Evolutionary conservation across 1,140 invertebrate species (phyloP).

Genomic region (Grapholita molesta): DNA sequence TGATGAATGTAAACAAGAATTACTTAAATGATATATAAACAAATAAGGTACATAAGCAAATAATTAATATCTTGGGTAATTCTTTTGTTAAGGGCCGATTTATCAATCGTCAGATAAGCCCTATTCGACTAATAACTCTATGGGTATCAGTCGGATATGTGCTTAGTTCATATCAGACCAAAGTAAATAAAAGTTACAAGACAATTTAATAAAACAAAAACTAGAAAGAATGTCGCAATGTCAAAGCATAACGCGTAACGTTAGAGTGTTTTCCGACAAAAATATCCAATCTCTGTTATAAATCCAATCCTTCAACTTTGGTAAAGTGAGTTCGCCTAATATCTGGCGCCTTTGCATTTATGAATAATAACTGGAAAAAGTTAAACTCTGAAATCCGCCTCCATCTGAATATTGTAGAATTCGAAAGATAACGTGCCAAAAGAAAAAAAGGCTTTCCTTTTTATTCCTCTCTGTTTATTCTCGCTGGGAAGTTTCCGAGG

Average conservation of each 20-base stretch:
- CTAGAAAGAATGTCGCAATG: slow-evolving; percentile 21
- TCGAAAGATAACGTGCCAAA: slow-evolving; percentile 46
- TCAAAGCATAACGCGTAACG: slow-evolving; percentile 22
- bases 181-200: background rate
- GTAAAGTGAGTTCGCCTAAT: slow-evolving; percentile 52
- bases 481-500: slow-evolving; percentile 26
- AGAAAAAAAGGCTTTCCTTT: slow-evolving; percentile 33
- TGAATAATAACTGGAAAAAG: slow-evolving; percentile 72
- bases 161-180: background rate
- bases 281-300: slow-evolving; percentile 47
- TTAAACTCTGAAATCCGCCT: slow-evolving; percentile 61
- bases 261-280: slow-evolving; percentile 40
- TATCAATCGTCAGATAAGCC: no score
- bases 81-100: no score
- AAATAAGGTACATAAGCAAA: no score
- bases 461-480: slow-evolving; percentile 30
- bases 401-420: slow-evolving; percentile 56
- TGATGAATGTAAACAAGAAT: no score
- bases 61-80: no score
- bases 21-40: no score
- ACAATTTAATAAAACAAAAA: background rate
- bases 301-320: slow-evolving; percentile 52
- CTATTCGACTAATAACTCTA: no score
- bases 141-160: background rate
- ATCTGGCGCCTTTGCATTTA: slow-evolving; percentile 67